Conservation (phyloP, 1,140 invertebrate genomes). For the Philopotamus ludificatus region DNA sequence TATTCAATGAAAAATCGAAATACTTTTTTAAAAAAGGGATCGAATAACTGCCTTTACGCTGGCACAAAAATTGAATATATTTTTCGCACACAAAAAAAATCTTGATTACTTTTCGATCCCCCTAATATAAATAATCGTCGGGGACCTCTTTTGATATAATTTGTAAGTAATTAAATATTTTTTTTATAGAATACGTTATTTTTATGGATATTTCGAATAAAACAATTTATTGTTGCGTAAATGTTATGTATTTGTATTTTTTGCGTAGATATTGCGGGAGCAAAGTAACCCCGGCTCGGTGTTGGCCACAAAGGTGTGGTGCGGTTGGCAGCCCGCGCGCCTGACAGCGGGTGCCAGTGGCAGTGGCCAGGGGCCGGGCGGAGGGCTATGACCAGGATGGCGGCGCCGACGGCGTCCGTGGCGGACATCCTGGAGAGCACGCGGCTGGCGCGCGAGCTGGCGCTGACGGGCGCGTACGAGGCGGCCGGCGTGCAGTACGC, state of each 20-base stretch:
- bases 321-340: constrained; percentile 11
- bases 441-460: constrained; percentile 91
- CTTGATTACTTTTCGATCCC: too few species aligned
- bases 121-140: too few species aligned
- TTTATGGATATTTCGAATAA: too few species aligned
- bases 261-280: not conserved
- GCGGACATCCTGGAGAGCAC: constrained; percentile 90
- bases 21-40: too few species aligned
- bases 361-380: constrained; percentile 33
- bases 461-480: constrained; percentile 93
- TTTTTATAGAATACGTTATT: too few species aligned
- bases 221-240: too few species aligned
- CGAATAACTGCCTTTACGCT: too few species aligned
- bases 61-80: too few species aligned
- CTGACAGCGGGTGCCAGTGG: not conserved
- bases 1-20: too few species aligned
- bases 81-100: too few species aligned
- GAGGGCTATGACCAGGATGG: constrained; percentile 57
- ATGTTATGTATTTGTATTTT: not conserved
- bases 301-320: not conserved
- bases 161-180: too few species aligned
- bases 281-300: not conserved
- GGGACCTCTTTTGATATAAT: too few species aligned
- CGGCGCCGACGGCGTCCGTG: constrained; percentile 79
- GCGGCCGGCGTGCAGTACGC: constrained; percentile 93